Percentiles rank a stretch among this genome's conserved stretches.
Evolutionary conservation across 2,888 invertebrate species (phyloP).

Genomic region (Drepanosiphum platanoidis): DNA sequence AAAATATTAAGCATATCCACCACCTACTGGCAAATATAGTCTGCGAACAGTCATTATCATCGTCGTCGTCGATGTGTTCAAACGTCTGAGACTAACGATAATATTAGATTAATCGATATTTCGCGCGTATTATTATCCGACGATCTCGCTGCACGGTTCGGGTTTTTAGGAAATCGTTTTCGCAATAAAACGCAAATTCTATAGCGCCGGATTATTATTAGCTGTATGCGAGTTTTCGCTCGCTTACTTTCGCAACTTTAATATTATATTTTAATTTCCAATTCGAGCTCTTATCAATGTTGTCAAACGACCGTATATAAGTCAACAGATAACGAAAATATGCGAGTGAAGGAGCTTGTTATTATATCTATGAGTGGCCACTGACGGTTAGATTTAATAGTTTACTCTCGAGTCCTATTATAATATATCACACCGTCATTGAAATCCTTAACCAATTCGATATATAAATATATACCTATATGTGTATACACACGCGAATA

Average conservation of each 20-base stretch:
- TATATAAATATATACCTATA: too few relatives aligned
- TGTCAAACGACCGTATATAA: not conserved
- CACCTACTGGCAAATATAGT: not conserved
- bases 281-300: not conserved
- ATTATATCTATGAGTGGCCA: slow-evolving; percentile 36
- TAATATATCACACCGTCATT: not conserved
- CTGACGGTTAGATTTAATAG: not conserved
- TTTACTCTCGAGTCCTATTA: slow-evolving; percentile 4
- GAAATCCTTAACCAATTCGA: not conserved
- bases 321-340: slow-evolving; percentile 25
- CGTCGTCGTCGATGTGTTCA: not conserved
- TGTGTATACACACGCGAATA: too few relatives aligned
- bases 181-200: too few relatives aligned
- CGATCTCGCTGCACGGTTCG: too few relatives aligned
- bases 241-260: not conserved
- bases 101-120: not conserved
- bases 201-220: too few relatives aligned
- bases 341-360: not conserved
- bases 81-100: not conserved
- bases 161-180: not conserved
- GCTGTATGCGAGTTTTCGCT: not conserved
- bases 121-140: too few relatives aligned
- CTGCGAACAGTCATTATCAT: not conserved
- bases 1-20: not conserved
- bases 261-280: not conserved